Percentiles rank a stretch among this genome's conserved stretches.
phyloP scores from a whole-genome alignment of 2,888 invertebrate species.

The Hyposoter didymator region DNA sequence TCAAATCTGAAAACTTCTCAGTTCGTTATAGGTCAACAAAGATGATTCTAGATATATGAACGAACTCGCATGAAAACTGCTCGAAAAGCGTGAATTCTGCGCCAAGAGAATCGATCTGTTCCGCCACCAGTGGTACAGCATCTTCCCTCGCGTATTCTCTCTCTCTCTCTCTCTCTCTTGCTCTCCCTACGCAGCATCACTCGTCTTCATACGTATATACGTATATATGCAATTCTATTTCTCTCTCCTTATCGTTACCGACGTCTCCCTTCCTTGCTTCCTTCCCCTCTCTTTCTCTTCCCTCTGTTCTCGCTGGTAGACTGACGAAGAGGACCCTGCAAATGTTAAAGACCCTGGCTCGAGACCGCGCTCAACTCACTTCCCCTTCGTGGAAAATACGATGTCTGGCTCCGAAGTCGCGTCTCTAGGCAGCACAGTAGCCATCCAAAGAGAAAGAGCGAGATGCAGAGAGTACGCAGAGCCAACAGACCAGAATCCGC shows the following conservation, averaged over 20 bases:
- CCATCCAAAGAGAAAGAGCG: neutral
- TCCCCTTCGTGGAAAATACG: conserved; percentile 63
- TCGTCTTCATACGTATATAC: conserved; percentile 31
- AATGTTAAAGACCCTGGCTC: conserved; percentile 64
- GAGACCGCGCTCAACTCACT: conserved; percentile 40
- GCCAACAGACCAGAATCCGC: conserved; percentile 61
- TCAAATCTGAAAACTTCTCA: neutral
- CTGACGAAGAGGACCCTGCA: conserved; percentile 43
- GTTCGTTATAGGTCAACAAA: neutral
- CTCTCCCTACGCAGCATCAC: conserved; percentile 13
- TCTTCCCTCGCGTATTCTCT: conserved; percentile 48
- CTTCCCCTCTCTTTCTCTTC: conserved; percentile 27
- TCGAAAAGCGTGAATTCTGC: conserved; percentile 66
- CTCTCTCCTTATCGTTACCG: conserved; percentile 40
- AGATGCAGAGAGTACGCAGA: conserved; percentile 31
- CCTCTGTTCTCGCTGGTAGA: conserved; percentile 14
- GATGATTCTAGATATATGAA: neutral
- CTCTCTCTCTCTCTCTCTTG: conserved; percentile 20
- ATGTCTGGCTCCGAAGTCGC: conserved; percentile 56
- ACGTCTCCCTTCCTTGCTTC: conserved; percentile 7
- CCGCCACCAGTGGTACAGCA: conserved; percentile 48
- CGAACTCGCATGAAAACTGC: conserved; percentile 28
- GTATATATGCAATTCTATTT: conserved; percentile 10
- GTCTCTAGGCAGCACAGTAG: conserved; percentile 26
- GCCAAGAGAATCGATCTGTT: conserved; percentile 67